These are phyloP conservation scores for Pangasius larnaudii DNA, from an alignment of 2,797 vertebrate species.

Conservation along the genomic window DNA sequence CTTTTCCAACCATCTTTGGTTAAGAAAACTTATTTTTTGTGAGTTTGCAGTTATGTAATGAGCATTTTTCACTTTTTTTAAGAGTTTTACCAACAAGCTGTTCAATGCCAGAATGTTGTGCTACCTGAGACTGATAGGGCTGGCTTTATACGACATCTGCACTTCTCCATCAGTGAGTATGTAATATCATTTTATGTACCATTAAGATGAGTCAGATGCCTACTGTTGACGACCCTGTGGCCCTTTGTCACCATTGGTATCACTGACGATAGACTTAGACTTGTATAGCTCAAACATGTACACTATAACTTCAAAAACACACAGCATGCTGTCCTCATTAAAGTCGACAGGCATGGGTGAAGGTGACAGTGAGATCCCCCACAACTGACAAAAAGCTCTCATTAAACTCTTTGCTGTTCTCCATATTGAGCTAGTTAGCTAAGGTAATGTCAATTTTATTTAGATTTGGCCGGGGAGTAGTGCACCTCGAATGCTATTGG, in stretches of 20 bases:
- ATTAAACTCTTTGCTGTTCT: neutral
- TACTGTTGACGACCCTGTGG: neutral
- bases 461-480: neutral
- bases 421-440: neutral
- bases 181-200: neutral
- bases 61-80: neutral
- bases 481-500: neutral
- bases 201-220: neutral
- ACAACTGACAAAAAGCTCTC: neutral
- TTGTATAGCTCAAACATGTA: neutral
- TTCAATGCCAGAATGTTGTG: neutral
- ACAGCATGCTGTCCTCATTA: neutral
- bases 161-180: neutral
- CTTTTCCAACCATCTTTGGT: neutral
- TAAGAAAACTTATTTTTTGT: neutral
- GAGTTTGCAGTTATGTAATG: neutral
- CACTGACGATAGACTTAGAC: neutral
- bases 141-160: neutral
- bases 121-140: neutral
- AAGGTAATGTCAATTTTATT: neutral
- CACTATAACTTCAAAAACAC: neutral
- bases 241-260: too few relatives aligned
- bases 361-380: neutral
- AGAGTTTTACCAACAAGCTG: neutral
- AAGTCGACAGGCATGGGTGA: neutral